Percentiles rank a stretch among this genome's conserved stretches.
These are phyloP conservation scores for Trichonephila clavipes DNA, from an alignment of 1,140 invertebrate species.

Conservation along the genomic window DNA sequence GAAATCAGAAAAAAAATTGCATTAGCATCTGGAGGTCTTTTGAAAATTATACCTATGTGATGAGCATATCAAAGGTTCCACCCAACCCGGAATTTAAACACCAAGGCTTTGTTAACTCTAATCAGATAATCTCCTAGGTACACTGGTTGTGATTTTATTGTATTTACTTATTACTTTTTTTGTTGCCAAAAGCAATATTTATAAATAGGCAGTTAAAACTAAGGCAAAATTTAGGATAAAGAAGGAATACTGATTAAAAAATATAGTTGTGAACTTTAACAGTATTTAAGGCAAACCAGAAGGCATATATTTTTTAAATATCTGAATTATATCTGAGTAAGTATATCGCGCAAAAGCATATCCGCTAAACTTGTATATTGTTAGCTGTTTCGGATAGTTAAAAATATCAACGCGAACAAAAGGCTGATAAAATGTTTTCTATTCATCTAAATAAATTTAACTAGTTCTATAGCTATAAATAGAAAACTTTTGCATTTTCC, in stretches of 20 bases:
- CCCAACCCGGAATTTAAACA: background rate
- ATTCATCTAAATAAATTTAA: background rate
- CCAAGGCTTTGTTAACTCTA: background rate
- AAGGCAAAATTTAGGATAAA: no score
- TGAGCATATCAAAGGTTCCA: background rate
- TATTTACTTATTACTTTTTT: no score
- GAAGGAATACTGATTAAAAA: no score
- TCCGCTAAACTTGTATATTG: no score
- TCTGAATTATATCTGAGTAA: no score
- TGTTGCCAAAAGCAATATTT: no score
- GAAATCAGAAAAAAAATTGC: background rate
- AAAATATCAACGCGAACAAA: background rate
- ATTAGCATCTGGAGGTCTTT: background rate
- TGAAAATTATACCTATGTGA: background rate
- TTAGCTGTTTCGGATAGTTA: no score
- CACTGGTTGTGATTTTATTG: background rate
- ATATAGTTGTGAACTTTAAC: no score
- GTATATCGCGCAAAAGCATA: no score
- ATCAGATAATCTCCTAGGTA: background rate
- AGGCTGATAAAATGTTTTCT: background rate
- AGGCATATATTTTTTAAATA: no score
- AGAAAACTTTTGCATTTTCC: background rate
- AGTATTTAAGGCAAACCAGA: no score
- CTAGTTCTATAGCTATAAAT: background rate
- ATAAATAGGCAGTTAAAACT: no score